Percentiles rank a stretch among this genome's conserved stretches.
phyloP scores from a whole-genome alignment of 2,797 vertebrate genomes.

The Paedocypris micromegethes region DNA sequence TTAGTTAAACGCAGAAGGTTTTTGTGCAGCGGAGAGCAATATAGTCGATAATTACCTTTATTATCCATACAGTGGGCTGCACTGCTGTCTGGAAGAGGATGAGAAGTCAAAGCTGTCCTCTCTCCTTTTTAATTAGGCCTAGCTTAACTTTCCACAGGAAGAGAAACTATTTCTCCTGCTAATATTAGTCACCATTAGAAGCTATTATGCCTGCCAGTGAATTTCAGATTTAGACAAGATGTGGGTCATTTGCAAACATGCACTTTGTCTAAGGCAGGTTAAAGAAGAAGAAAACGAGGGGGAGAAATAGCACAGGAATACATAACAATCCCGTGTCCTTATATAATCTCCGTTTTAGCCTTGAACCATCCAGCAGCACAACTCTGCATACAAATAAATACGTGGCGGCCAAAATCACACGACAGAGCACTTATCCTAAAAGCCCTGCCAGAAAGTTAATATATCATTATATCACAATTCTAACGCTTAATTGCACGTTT shows the following conservation, averaged over 20 bases:
- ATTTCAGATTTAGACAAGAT: slow-evolving; percentile 49
- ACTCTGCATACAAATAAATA: background rate
- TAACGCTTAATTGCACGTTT: background rate
- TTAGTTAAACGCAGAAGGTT: background rate
- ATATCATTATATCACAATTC: background rate
- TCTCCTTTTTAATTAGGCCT: slow-evolving; percentile 56
- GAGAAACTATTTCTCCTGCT: slow-evolving; percentile 51
- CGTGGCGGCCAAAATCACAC: background rate
- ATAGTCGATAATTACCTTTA: slow-evolving; percentile 36
- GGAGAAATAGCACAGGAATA: background rate
- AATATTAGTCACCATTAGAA: slow-evolving; percentile 46
- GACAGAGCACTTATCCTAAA: slow-evolving; percentile 6
- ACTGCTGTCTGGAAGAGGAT: slow-evolving; percentile 33
- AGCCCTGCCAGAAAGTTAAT: background rate
- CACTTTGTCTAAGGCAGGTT: slow-evolving; percentile 16
- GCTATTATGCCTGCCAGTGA: slow-evolving; percentile 43
- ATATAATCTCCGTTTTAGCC: background rate
- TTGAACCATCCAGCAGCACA: background rate
- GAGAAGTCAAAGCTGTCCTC: slow-evolving; percentile 52
- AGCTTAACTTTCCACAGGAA: slow-evolving; percentile 34
- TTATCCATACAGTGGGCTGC: slow-evolving; percentile 19
- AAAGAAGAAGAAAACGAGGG: slow-evolving; percentile 4
- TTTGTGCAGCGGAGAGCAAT: background rate
- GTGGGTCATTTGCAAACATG: slow-evolving; percentile 46
- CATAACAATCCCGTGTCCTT: background rate